phyloP scores from a whole-genome alignment of 2,797 vertebrate species.

The Halcyon chelicuti region DNA sequence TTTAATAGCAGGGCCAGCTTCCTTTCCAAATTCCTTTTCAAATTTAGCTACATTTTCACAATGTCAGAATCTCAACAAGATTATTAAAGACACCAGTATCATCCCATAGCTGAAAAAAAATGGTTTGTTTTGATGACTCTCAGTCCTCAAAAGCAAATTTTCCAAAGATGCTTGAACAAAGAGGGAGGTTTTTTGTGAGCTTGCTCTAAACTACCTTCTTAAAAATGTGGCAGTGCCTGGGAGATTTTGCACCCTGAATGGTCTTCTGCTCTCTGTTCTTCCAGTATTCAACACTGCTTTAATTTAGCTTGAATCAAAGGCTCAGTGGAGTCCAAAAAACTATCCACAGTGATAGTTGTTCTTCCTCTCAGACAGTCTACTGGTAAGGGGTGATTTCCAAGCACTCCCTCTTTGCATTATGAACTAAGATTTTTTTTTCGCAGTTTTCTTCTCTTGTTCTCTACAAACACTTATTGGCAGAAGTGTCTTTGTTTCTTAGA shows the following conservation, averaged over 20 bases:
- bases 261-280: background rate
- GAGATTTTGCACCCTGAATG: background rate
- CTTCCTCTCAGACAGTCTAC: background rate
- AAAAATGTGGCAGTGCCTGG: background rate
- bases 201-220: background rate
- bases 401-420: background rate
- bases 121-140: background rate
- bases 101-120: background rate
- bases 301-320: background rate
- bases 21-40: background rate
- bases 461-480: slow-evolving; percentile 61
- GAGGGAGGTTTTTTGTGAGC: background rate
- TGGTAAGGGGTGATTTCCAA: background rate
- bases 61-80: background rate
- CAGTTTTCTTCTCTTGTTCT: slow-evolving; percentile 38
- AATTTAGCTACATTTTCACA: background rate
- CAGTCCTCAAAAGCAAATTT: background rate
- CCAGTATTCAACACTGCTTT: background rate
- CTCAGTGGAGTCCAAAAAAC: background rate
- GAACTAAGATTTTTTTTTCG: slow-evolving; percentile 30
- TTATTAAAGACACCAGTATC: background rate
- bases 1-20: background rate
- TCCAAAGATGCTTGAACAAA: background rate
- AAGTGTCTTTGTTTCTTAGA: slow-evolving; percentile 65
- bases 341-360: background rate